Evolutionary conservation across 2,888 invertebrate genomes (phyloP).

Genomic region (Lucinisca nassula): DNA sequence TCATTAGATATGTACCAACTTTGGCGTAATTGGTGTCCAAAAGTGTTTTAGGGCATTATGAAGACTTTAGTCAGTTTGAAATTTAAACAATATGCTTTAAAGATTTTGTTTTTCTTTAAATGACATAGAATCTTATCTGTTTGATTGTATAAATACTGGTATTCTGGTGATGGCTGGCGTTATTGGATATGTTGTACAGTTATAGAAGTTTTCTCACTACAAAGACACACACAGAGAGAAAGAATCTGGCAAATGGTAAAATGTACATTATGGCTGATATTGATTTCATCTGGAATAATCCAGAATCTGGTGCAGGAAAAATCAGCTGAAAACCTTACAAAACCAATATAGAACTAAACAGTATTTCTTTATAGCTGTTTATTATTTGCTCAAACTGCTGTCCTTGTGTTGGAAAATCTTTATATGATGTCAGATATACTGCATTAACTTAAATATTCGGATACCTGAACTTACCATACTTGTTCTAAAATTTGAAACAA

Average conservation of each 20-base stretch:
- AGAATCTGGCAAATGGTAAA: slow-evolving; percentile 7
- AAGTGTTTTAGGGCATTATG: no score
- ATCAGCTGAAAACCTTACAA: slow-evolving; percentile 5
- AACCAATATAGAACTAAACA: neutral
- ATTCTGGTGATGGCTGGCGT: neutral
- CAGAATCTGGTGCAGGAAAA: slow-evolving; percentile 11
- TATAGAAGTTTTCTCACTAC: neutral
- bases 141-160: slow-evolving; percentile 6
- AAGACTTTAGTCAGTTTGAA: no score
- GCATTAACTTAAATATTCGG: no score
- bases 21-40: no score
- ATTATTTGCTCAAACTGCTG: neutral
- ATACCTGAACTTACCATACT: no score
- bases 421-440: no score
- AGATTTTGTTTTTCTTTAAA: no score
- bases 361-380: neutral
- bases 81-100: no score
- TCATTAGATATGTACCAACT: no score
- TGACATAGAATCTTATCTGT: neutral
- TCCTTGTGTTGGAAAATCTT: no score
- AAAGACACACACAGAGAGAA: slow-evolving; percentile 5
- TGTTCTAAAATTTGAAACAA: no score
- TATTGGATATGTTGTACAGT: neutral
- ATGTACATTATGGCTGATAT: slow-evolving; percentile 8
- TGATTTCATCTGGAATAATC: slow-evolving; percentile 4